Evolutionary conservation across 2,797 vertebrate species (phyloP), one percentile per base, ranked within the genome.

Genomic region (Lemur catta): DNA sequence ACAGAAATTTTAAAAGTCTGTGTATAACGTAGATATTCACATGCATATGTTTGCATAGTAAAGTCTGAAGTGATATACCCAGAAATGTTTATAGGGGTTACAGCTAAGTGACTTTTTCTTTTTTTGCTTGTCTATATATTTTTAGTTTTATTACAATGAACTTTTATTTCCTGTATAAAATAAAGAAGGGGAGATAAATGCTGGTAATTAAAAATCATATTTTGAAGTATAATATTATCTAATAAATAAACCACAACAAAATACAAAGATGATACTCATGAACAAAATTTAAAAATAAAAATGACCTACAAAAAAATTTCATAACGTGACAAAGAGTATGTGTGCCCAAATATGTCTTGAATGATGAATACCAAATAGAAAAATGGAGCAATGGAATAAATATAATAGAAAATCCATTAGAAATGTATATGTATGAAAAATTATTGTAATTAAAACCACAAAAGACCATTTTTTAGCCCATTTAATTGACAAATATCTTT

Each of bases 281-380:
- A 91, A 46, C 13, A 28, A 67, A 88, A 48, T 35, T 85, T 52
- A 57, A 87, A 74, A 75, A 65, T 93, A 65, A 93, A 95, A 95
- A 61, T n/a, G 6, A 63, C 17, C 33, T 71, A 75, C 33, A 86
- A 94, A 65, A 65, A 84, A 52, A 38, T 7, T 59, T 67, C 46
- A 11, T 46, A 61, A 69, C 26, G 20, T 69, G 26, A 65, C 9
- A 89, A 26, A 79, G 5, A 79, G 59, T 48, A 33, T 38, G 9
- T 22, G 50, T 52, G 3, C 41, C 46, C 55, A 96, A 43, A 52
- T 59, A 35, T 4, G 13, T 88, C 15, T 28, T 50, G 22, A 87
- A 57, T 75, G 76, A 87, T 24, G n/a, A 88, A 65, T 82, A 65
- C 4, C 14, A 90, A 86, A 89, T 55, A 90, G 67, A 52, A 76